Percentiles rank a stretch among this genome's conserved stretches.
phyloP scores from a whole-genome alignment of 1,140 invertebrate genomes.

The Heliconius nattereri region DNA sequence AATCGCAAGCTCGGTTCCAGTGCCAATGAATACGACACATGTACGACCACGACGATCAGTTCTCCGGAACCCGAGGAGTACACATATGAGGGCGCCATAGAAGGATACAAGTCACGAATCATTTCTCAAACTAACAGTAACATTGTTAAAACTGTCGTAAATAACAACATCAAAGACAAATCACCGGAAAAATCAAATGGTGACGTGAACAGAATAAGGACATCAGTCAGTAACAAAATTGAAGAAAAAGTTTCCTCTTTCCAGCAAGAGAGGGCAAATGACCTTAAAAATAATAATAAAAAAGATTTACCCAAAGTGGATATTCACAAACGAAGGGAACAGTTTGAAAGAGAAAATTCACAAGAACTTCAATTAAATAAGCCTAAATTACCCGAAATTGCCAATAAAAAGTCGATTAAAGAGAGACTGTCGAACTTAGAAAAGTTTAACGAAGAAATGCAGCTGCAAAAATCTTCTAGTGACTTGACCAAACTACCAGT shows the following conservation, averaged over 20 bases:
- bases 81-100: constrained; percentile 92
- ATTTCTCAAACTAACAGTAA: constrained; percentile 78
- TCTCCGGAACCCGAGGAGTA: constrained; percentile 88
- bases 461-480: constrained; percentile 70
- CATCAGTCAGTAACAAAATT: constrained; percentile 77
- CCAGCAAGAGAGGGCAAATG: constrained; percentile 73
- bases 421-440: constrained; percentile 86
- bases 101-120: constrained; percentile 89
- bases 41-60: constrained; percentile 83
- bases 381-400: constrained; percentile 82
- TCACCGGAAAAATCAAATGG: constrained; percentile 72
- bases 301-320: constrained; percentile 89
- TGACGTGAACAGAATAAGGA: constrained; percentile 75
- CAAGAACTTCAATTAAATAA: constrained; percentile 77
- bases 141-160: constrained; percentile 70
- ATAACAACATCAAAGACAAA: constrained; percentile 73
- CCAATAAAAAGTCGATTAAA: constrained; percentile 85
- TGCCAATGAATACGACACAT: constrained; percentile 83
- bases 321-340: constrained; percentile 89
- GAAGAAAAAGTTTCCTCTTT: constrained; percentile 81
- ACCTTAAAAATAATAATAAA: constrained; percentile 74
- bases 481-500: constrained; percentile 81
- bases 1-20: constrained; percentile 78
- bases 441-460: constrained; percentile 78
- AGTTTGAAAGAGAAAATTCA: constrained; percentile 87